These are phyloP conservation scores for Neodon shergylaensis DNA, from an alignment of 2,113 vertebrate species.

Conservation along the genomic window DNA sequence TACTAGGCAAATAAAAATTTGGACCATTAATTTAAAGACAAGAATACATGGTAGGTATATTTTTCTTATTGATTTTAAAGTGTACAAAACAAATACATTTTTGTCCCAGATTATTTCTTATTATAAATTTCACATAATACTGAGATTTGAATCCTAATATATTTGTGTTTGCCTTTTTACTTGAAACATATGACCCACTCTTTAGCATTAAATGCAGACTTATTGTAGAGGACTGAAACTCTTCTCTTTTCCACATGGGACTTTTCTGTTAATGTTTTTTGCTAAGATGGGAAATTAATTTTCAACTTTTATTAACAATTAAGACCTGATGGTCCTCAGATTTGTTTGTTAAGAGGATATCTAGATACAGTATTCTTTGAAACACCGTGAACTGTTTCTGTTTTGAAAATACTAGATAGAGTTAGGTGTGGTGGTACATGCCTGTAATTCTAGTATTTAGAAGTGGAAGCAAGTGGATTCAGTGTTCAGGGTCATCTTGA, in stretches of 20 bases:
- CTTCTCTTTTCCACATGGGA: neutral
- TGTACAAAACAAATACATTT: constrained; percentile 51
- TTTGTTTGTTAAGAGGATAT: neutral
- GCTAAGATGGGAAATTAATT: constrained; percentile 34
- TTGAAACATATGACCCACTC: neutral
- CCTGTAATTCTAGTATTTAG: neutral
- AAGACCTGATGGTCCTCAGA: neutral
- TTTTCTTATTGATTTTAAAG: constrained; percentile 59
- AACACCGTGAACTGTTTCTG: constrained; percentile 22
- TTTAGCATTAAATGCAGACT: constrained; percentile 50
- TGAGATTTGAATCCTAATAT: neutral
- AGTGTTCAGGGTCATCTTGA: neutral
- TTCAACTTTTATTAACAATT: neutral
- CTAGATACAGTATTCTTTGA: neutral
- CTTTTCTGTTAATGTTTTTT: constrained; percentile 20
- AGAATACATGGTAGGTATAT: constrained; percentile 53
- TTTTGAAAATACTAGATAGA: neutral
- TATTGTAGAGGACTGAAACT: neutral
- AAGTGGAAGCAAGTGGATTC: neutral
- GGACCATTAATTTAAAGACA: constrained; percentile 60
- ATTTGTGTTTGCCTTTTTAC: constrained; percentile 41
- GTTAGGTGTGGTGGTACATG: neutral
- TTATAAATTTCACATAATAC: constrained; percentile 24
- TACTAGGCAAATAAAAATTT: constrained; percentile 65
- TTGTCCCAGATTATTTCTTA: constrained; percentile 45